phyloP scores from a whole-genome alignment of 2,888 invertebrate genomes.

The Leptinotarsa juncta region DNA sequence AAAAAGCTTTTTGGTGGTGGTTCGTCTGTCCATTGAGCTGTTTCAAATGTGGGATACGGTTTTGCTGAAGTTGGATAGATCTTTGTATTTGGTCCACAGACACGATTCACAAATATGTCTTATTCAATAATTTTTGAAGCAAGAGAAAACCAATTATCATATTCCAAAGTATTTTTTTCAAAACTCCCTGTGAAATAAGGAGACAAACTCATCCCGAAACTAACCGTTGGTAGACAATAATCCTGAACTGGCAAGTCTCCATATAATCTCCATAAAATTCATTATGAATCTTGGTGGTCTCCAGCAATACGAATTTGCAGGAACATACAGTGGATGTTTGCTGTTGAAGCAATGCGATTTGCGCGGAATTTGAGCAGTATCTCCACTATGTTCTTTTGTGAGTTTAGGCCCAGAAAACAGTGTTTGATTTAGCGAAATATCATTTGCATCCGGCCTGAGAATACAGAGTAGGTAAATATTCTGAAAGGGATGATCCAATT shows the following conservation, averaged over 20 bases:
- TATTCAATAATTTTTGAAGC: not conserved
- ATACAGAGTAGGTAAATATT: too few relatives aligned
- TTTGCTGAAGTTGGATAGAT: too few relatives aligned
- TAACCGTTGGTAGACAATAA: too few relatives aligned
- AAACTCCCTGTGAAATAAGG: conserved; percentile 20
- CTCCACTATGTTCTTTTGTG: too few relatives aligned
- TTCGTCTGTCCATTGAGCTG: too few relatives aligned
- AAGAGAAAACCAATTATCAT: not conserved
- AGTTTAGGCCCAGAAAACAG: conserved; percentile 26
- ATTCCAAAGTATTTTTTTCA: conserved; percentile 9
- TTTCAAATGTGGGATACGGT: too few relatives aligned
- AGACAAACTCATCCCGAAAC: conserved; percentile 22
- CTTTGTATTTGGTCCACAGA: conserved; percentile 1
- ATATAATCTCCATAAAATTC: conserved; percentile 21
- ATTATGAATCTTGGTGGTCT: conserved; percentile 17
- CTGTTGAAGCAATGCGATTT: not conserved
- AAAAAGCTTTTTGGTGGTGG: too few relatives aligned
- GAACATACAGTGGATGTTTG: conserved; percentile 26
- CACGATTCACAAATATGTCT: not conserved
- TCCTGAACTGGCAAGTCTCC: too few relatives aligned
- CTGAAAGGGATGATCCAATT: too few relatives aligned
- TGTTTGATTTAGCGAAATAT: conserved; percentile 11
- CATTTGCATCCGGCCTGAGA: too few relatives aligned
- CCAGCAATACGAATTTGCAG: conserved; percentile 20
- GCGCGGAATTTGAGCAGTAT: conserved; percentile 22